These are phyloP conservation scores for Amitus sp. DNA, from an alignment of 2,888 invertebrate genomes.

Conservation along the genomic window DNA sequence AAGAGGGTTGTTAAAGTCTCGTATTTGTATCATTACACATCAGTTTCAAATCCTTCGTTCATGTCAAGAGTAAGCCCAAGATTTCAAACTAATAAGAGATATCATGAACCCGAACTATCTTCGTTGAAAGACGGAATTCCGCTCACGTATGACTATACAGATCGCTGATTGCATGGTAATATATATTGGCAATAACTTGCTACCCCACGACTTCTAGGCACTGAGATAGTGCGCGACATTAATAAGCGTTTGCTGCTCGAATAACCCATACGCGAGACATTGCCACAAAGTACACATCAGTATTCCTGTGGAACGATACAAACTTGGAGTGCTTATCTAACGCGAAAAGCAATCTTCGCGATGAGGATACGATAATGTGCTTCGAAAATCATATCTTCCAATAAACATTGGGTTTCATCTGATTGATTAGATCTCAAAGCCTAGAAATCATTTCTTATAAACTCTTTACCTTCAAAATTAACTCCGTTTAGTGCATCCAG, in stretches of 20 bases:
- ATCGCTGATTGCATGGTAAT: conserved; percentile 40
- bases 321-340: conserved; percentile 18
- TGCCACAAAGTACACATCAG: conserved; percentile 21
- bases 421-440: no score
- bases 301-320: conserved; percentile 15
- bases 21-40: conserved; percentile 17
- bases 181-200: conserved; percentile 36
- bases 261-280: conserved; percentile 17
- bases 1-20: no score
- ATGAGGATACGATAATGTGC: conserved; percentile 4
- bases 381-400: background rate
- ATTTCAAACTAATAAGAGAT: conserved; percentile 2
- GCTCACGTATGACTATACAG: conserved; percentile 35
- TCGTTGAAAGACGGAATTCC: conserved; percentile 33
- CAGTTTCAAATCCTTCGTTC: no score
- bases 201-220: conserved; percentile 31
- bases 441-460: no score
- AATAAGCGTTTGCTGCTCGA: conserved; percentile 34
- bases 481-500: no score
- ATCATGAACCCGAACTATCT: conserved; percentile 20
- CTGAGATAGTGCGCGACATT: conserved; percentile 37
- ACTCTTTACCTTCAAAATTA: no score
- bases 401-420: background rate
- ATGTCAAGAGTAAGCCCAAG: conserved; percentile 12
- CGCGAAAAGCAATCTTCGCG: conserved; percentile 13